Conservation (phyloP, 2,797 vertebrate species). For the Scolopax bukidnonensis region DNA sequence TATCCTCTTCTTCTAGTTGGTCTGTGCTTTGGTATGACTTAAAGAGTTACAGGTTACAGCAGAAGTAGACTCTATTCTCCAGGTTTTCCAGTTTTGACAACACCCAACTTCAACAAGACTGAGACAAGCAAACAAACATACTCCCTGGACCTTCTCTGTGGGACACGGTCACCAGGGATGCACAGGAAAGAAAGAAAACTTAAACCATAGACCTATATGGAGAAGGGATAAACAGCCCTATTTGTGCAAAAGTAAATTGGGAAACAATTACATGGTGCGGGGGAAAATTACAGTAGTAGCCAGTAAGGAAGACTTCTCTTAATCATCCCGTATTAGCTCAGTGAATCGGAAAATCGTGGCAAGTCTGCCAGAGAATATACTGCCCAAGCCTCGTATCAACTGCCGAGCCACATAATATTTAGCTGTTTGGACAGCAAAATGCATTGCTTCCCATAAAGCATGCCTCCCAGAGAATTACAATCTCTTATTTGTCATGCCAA, state of each 20-base stretch:
- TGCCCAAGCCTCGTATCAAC: background rate
- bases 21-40: background rate
- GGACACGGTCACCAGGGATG: background rate
- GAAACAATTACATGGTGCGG: background rate
- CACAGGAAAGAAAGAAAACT: background rate
- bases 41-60: background rate
- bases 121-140: fast-evolving
- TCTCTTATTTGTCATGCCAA: constrained; percentile 16
- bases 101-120: background rate
- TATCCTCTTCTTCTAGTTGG: background rate
- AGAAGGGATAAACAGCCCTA: background rate
- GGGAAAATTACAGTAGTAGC: background rate
- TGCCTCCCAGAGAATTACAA: constrained; percentile 33
- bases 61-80: background rate
- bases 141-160: background rate
- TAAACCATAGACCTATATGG: background rate
- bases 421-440: constrained; percentile 35
- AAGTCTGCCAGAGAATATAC: constrained; percentile 3
- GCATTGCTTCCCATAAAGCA: constrained; percentile 37
- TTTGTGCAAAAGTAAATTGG: background rate
- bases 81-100: background rate
- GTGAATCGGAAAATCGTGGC: constrained; percentile 13
- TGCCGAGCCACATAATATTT: background rate
- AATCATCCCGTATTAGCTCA: constrained; percentile 1
- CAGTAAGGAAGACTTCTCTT: constrained; percentile 11